phyloP scores from a whole-genome alignment of 2,888 invertebrate species.

The Lymantria dispar region DNA sequence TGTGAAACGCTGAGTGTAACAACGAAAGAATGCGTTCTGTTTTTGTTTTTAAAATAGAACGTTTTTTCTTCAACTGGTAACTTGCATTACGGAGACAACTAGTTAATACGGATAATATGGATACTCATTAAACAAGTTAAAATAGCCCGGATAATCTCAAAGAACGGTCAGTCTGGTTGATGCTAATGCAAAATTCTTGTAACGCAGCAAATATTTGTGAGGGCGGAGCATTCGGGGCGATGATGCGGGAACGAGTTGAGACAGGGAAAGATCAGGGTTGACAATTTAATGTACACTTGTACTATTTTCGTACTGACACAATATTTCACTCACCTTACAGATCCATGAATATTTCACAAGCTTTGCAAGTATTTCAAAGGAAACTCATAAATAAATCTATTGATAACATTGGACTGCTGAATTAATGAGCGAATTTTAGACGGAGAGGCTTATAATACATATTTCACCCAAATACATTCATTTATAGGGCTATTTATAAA shows the following conservation, averaged over 20 bases:
- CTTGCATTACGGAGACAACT: neutral
- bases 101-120: neutral
- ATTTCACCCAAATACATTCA: slow-evolving; percentile 5
- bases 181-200: slow-evolving; percentile 71
- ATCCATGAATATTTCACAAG: slow-evolving; percentile 12
- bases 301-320: slow-evolving; percentile 22
- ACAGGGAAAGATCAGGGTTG: slow-evolving; percentile 30
- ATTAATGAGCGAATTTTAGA: neutral
- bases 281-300: slow-evolving; percentile 21
- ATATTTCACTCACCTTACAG: slow-evolving; percentile 19
- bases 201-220: slow-evolving; percentile 59
- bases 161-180: slow-evolving; percentile 45
- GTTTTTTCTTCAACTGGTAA: too few species aligned
- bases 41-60: too few species aligned
- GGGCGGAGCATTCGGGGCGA: slow-evolving; percentile 43
- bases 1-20: too few species aligned
- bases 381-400: slow-evolving; percentile 1
- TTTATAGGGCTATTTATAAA: neutral
- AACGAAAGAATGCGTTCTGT: too few species aligned
- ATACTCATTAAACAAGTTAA: slow-evolving; percentile 27
- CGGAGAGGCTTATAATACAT: neutral
- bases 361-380: slow-evolving; percentile 11
- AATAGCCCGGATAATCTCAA: slow-evolving; percentile 49
- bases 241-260: slow-evolving; percentile 26
- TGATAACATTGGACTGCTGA: neutral